Percentiles rank a stretch among this genome's conserved stretches.
phyloP scores from a whole-genome alignment of 2,113 vertebrate species.

The Prinia subflava region DNA sequence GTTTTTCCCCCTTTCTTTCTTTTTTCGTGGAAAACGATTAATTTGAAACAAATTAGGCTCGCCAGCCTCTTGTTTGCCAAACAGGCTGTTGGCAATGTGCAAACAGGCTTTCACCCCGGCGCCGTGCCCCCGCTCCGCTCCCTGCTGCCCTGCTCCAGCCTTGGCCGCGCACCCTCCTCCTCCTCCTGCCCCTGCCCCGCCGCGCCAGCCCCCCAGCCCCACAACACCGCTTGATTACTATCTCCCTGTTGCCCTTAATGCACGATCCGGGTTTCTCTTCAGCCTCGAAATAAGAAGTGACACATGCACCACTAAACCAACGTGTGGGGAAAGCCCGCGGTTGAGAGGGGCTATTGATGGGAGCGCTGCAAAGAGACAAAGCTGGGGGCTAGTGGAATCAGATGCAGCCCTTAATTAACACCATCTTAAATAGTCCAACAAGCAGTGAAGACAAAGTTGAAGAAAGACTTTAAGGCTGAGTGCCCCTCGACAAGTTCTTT shows the following conservation, averaged over 20 bases:
- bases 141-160: background rate
- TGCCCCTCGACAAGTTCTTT: constrained; percentile 76
- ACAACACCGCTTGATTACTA: constrained; percentile 25
- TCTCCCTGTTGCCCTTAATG: constrained; percentile 31
- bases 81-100: constrained; percentile 39
- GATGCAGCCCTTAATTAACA: constrained; percentile 80
- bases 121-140: background rate
- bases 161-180: background rate
- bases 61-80: constrained; percentile 45
- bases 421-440: constrained; percentile 75
- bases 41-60: constrained; percentile 24
- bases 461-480: constrained; percentile 80
- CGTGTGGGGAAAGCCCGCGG: constrained; percentile 20
- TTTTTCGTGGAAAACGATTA: background rate
- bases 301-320: constrained; percentile 64
- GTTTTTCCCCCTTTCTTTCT: rapidly evolving
- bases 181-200: background rate
- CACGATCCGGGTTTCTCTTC: constrained; percentile 56
- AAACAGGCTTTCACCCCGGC: constrained; percentile 5
- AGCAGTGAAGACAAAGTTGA: constrained; percentile 74
- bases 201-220: background rate
- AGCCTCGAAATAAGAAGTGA: constrained; percentile 71
- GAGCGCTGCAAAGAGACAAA: constrained; percentile 63
- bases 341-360: constrained; percentile 63
- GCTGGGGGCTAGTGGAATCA: constrained; percentile 60